Base-by-base conservation (phyloP, 2,888 invertebrate genomes). In the Hypercompe scribonia region DNA sequence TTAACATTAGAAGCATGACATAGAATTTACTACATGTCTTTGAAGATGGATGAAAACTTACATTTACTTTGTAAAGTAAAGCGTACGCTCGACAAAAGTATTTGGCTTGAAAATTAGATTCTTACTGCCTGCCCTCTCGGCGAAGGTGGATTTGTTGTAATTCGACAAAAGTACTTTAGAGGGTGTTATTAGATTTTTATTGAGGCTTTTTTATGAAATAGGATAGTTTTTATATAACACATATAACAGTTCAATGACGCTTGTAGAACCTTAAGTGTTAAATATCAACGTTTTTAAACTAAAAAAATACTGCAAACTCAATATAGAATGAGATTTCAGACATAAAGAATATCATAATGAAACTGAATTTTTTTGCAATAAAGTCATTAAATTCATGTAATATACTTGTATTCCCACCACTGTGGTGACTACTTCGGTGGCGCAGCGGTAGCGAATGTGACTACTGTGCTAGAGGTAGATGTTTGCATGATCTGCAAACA, bases 1-100 rank as follows among this genome's bases (percentile, higher is more conserved):
- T 77, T 84, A 78, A 61, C 61, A 39, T 87, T 79, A 77, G 82
- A 71, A 73, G 80, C 75, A 72, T 83, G 81, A 83, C 87, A 85
- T 85, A 68, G 21, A 68, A 84, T 81, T 78, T 74, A 75, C 71
- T 80, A 77, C 68, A 73, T 71, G 61, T 77, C 71, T 70, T 71
- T 77, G 64, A 68, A 75, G 75, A 79, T 67, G 73, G 42, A 74
- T 72, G 65, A 54, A 64, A 72, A 75, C 74, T 70, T 46, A 68
- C 65, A 18, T 46, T 39, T 61, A 3, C 42, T 46, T 46, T 42
- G 39, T 28, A 33, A 31, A 13, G 21, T n/a, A 33, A 13, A 58
- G 28, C 11, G n/a, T n/a, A n/a, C 11, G 24, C 50, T 54, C 50
- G 42, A 58, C 28, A 13, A 28, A 54, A 58, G 58, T 28, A 28